Base-by-base conservation (phyloP, 53 echinoderm and acorn worm genomes). In the Henricia sp. region DNA sequence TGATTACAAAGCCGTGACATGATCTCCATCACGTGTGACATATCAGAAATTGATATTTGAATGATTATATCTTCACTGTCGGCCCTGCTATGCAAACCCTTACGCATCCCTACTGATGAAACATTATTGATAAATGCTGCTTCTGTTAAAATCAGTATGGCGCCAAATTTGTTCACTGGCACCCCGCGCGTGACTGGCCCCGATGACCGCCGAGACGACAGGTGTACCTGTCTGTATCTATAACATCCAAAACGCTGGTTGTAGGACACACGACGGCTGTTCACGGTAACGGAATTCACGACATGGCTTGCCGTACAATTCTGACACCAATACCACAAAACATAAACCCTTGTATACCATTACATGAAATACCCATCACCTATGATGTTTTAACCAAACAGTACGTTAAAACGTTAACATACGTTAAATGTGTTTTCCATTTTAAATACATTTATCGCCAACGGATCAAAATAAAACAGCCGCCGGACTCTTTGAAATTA, bases 141-240 rank as follows among this genome's bases (percentile, higher is more conserved):
- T 80, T 80, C 80, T 80, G 80, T 80, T 62, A 64, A 80, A 63
- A 19, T 50, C 60, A 41, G 80, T 64, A 80, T 48, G 80, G 80
- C 80, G 80, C 80, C 80, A 64, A 80, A 80, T 80, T 64, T 80
- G 80, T 46, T 33, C 58, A 64, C 80, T 80, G 80, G 80, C 80
- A 80, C 80, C 80, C 80, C 80, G 80, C 80, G 50, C 80, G 80
- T 64, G 80, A 23, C 28, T 25, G 46, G 14, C 33, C 80, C 63
- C 9, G 64, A 46, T 29, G 48, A 33, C 80, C 33, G 64, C 10
- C 46, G 63, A 80, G 80, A 48, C 20, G 80, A 80, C 80, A 80
- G 80, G 62, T 80, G 80, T 64, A 63, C 64, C 44, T 80, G 80
- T 80, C 64, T 27, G 50, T 34, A 63, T 80, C 64, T 57, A 80